phyloP scores from a whole-genome alignment of 2,888 invertebrate genomes.

The Cenopis cana region DNA sequence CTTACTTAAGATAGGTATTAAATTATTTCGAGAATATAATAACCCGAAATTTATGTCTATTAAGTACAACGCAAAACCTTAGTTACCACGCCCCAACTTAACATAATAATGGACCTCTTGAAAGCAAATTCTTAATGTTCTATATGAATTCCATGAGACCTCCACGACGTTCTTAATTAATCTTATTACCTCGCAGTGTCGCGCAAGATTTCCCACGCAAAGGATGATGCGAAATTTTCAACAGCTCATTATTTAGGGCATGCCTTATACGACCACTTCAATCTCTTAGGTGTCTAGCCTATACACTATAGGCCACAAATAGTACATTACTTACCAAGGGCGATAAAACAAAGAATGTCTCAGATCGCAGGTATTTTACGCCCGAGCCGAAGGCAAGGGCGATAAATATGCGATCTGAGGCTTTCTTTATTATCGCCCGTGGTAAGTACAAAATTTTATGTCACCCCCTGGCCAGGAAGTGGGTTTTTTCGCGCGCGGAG shows the following conservation, averaged over 20 bases:
- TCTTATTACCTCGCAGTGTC: slow-evolving; percentile 35
- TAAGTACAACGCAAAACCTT: not conserved
- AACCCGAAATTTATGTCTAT: not conserved
- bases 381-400: no score
- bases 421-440: no score
- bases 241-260: slow-evolving; percentile 43
- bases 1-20: no score
- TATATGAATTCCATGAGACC: slow-evolving; percentile 3
- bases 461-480: no score
- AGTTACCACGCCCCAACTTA: not conserved
- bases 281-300: slow-evolving; percentile 39
- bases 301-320: slow-evolving; percentile 21
- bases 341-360: no score
- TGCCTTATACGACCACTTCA: slow-evolving; percentile 43
- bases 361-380: no score
- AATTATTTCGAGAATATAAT: no score
- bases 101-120: not conserved
- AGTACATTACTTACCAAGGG: no score
- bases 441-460: no score
- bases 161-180: slow-evolving; percentile 26
- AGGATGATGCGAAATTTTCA: slow-evolving; percentile 42
- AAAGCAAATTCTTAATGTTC: not conserved
- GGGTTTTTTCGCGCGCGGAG: no score
- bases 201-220: slow-evolving; percentile 39
- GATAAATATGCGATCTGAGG: no score